Base-by-base conservation (phyloP, 2,888 invertebrate species). In the Oasisia sp. region DNA sequence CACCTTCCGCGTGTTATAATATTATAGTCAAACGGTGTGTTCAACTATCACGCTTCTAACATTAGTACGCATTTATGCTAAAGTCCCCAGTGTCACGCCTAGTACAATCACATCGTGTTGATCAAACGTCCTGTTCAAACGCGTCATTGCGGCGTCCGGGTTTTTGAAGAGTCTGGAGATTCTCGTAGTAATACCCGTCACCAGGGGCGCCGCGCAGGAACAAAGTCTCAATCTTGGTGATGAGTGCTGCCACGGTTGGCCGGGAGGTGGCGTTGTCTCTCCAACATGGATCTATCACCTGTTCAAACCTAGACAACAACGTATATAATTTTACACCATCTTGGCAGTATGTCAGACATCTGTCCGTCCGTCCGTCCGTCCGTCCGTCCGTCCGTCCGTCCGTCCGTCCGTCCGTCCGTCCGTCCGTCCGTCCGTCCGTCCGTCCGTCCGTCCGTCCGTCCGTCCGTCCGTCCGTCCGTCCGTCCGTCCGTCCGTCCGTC, bases 181-280 rank as follows among this genome's bases (percentile, higher is more conserved):
- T 3, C 4, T 27, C n/a, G n/a, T 74, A 74, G 27, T 74, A 74
- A 74, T 74, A 74, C 27, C 74, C 74, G 74, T 74, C 74, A 27
- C 74, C 74, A n/a, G 74, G 74, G n/a, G 74, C n/a, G 74, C 74
- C 74, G 27, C 74, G 27, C 74, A 74, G 74, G 74, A 74, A 74
- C n/a, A 74, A 74, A 19, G 74, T 74, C 74, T 74, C 74, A 74
- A 74, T 74, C 0, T 74, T 74, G 74, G 74, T 74, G n/a, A 74
- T 7, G 74, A 74, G 19, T 19, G 74, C 74, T 27, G 74, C 19
- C 19, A 74, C 74, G 14, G 27, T 74, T n/a, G 74, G 74, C 74
- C 74, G 74, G 5, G 74, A 74, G 74, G 74, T 74, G 74, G 74
- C 74, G 74, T 27, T 74, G 19, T 74, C n/a, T 19, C 74, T 74